Conservation (phyloP, 2,113 vertebrate species). For the Peromyscus polionotus region DNA sequence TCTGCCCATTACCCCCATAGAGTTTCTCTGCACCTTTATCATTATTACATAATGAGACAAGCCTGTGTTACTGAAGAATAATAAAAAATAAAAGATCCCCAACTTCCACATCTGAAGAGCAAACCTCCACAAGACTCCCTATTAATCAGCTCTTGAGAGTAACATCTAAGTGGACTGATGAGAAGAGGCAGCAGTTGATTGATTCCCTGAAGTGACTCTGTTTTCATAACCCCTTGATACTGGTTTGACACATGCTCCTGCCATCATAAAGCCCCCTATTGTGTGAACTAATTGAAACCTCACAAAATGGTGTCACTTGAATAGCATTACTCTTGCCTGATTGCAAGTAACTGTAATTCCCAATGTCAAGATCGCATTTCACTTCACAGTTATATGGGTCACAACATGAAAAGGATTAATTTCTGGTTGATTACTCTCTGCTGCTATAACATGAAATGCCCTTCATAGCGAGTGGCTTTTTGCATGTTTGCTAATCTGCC, state of each 20-base stretch:
- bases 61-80: neutral
- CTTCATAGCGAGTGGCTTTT: slow-evolving; percentile 67
- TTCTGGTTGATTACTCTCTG: slow-evolving; percentile 66
- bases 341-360: slow-evolving; percentile 67
- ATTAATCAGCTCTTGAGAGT: slow-evolving; percentile 62
- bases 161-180: slow-evolving; percentile 40
- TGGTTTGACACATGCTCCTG: slow-evolving; percentile 59
- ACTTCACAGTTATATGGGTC: slow-evolving; percentile 60
- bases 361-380: slow-evolving; percentile 66
- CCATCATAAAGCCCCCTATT: slow-evolving; percentile 62
- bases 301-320: slow-evolving; percentile 69
- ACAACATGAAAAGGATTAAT: slow-evolving; percentile 73
- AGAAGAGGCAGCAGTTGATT: slow-evolving; percentile 32
- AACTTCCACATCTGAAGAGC: slow-evolving; percentile 37
- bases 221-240: slow-evolving; percentile 57
- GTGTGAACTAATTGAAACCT: slow-evolving; percentile 76
- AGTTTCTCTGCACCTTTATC: slow-evolving; percentile 50
- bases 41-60: slow-evolving; percentile 21
- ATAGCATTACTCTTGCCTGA: slow-evolving; percentile 55
- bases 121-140: slow-evolving; percentile 23
- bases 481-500: slow-evolving; percentile 53
- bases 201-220: slow-evolving; percentile 52
- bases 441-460: slow-evolving; percentile 56
- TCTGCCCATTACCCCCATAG: slow-evolving; percentile 31
- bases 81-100: slow-evolving; percentile 54